These are phyloP conservation scores for Chascanopsetta lugubris DNA, from an alignment of 2,113 vertebrate species.

Conservation along the genomic window DNA sequence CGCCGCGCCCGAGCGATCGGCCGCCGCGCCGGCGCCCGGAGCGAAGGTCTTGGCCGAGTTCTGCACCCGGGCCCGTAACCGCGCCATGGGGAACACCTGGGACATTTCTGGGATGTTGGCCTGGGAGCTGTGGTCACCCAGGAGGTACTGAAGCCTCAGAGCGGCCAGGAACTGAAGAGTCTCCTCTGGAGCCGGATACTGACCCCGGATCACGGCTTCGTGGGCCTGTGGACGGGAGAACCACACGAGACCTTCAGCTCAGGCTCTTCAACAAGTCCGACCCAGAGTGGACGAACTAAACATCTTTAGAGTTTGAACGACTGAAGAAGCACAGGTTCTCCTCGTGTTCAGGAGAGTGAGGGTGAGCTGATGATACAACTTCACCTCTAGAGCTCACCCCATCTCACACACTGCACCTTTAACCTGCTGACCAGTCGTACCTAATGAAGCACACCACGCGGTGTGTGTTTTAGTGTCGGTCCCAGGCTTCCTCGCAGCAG, in stretches of 20 bases:
- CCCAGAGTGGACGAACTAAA: too few species aligned
- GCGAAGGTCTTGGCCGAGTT: constrained; percentile 87
- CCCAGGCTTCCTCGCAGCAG: too few species aligned
- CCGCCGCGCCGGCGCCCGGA: constrained; percentile 55
- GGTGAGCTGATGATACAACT: too few species aligned
- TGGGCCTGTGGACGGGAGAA: constrained; percentile 85
- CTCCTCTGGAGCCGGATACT: constrained; percentile 94
- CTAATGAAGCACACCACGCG: too few species aligned
- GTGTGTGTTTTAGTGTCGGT: too few species aligned
- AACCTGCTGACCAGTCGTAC: too few species aligned
- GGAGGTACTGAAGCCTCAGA: constrained; percentile 91
- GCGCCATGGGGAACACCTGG: constrained; percentile 89
- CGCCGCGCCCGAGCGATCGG: constrained; percentile 53
- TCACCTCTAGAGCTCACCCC: too few species aligned
- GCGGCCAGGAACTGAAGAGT: constrained; percentile 94
- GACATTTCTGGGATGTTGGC: constrained; percentile 81
- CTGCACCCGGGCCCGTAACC: constrained; percentile 89
- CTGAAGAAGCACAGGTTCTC: too few species aligned
- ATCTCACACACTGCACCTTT: too few species aligned
- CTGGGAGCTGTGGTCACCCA: constrained; percentile 84
- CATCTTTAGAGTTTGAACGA: too few species aligned
- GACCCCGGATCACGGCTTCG: constrained; percentile 92
- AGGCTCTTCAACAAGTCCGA: not conserved
- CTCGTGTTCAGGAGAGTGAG: too few species aligned
- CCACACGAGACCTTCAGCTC: not conserved